phyloP scores from a whole-genome alignment of 1,140 invertebrate species.

The Arctopsyche grandis region DNA sequence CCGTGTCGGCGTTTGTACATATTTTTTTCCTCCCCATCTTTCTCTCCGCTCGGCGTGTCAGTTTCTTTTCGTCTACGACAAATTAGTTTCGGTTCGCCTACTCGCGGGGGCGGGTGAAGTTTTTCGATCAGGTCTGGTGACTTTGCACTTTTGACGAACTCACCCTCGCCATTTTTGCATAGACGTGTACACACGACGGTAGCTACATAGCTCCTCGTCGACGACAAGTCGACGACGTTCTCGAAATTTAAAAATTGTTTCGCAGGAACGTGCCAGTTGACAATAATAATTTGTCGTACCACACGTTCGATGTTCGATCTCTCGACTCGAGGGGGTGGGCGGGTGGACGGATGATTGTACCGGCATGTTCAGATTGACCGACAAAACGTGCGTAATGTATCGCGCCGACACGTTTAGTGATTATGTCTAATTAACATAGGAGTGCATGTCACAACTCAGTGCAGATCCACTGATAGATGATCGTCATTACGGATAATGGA shows the following conservation, averaged over 20 bases:
- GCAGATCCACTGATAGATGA: neutral
- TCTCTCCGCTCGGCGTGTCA: neutral
- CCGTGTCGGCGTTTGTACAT: neutral
- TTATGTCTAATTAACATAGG: constrained; percentile 22
- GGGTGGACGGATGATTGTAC: too few relatives aligned
- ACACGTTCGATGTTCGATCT: too few relatives aligned
- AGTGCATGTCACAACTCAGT: neutral
- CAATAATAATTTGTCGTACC: too few relatives aligned
- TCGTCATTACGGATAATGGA: neutral
- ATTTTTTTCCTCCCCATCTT: too few relatives aligned
- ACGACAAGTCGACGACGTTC: neutral
- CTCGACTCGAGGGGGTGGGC: too few relatives aligned
- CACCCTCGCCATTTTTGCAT: neutral
- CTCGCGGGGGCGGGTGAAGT: neutral
- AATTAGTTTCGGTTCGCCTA: constrained; percentile 6
- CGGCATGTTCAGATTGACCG: too few relatives aligned
- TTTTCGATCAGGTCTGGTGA: constrained; percentile 31
- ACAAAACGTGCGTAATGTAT: too few relatives aligned
- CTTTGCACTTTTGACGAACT: constrained; percentile 3
- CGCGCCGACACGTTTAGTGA: neutral
- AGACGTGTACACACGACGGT: too few relatives aligned
- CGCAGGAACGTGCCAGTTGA: too few relatives aligned
- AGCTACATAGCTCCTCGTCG: neutral
- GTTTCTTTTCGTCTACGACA: neutral
- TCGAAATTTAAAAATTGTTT: too few relatives aligned